Base-by-base conservation (phyloP, 2,113 vertebrate genomes). In the Myxocyprinus asiaticus region DNA sequence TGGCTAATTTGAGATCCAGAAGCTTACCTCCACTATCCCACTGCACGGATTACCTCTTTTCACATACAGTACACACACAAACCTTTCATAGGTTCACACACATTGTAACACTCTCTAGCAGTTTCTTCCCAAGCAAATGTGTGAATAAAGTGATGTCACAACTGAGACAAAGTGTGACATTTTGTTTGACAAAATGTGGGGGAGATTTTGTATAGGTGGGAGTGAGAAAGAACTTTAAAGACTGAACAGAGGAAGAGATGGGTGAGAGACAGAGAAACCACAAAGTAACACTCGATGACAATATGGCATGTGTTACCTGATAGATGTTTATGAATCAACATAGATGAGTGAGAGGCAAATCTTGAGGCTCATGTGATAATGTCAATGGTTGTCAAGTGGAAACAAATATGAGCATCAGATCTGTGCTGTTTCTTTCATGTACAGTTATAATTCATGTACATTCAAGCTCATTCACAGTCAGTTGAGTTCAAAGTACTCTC, bases 1-100 rank as follows among this genome's bases (percentile, higher is more conserved):
- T n/a, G 73, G 83, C 83, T 89, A 85, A 89, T 88, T 90, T 88
- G 83, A 82, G 86, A 84, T 78, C 68, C 33, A 53, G 76, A 33
- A 76, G 71, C 78, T 58, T 9, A 79, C 81, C 79, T 82, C n/a
- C 62, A 69, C 9, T 80, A 33, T 33, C 22, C 22, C 22, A 33
- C 22, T 33, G 22, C 1, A 33, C 22, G 3, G 22, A 33, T 33
- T 33, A 33, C 22, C 22, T 33, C 22, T 33, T 33, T 33, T 33
- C 22, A 33, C 22, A 33, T 33, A 33, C 22, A 1, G 22, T 33
- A 33, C 22, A 33, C 22, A 33, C 2, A 65, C 55, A 58, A 58
- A 58, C 14, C 14, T 58, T n/a, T 58, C 50, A 3, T 53, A 11
- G 4, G 9, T 53, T 53, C 55, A 15, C 45, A 65, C 14, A 44